Percentiles rank a stretch among this genome's conserved stretches.
Evolutionary conservation across 2,113 vertebrate genomes (phyloP).

Genomic region (Epinephelus fuscoguttatus): DNA sequence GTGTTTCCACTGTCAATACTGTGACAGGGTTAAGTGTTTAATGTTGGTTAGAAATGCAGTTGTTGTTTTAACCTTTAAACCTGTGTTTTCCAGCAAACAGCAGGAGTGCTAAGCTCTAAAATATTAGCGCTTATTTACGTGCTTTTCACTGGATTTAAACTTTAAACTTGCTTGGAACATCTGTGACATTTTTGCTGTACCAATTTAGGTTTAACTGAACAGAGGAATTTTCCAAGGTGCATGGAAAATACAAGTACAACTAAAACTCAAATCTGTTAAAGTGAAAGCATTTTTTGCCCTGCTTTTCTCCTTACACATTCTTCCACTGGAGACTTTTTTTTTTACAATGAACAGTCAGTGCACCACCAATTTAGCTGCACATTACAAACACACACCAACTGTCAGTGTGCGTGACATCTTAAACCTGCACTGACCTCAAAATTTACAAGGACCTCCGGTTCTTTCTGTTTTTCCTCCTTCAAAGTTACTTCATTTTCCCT

Average conservation of each 20-base stretch:
- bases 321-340: not conserved
- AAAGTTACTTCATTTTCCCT: not conserved
- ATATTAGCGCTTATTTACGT: not conserved
- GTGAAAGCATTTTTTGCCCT: not conserved
- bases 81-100: not conserved
- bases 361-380: not conserved
- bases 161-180: not conserved
- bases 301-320: not conserved
- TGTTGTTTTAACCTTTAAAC: not conserved
- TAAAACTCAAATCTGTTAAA: not conserved
- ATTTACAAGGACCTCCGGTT: not conserved
- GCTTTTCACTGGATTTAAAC: not conserved
- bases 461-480: not conserved
- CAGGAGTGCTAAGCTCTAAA: not conserved
- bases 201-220: not conserved
- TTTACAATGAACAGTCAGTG: not conserved
- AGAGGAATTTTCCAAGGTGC: not conserved
- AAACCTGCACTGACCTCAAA: not conserved
- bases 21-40: slow-evolving; percentile 5
- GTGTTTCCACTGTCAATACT: slow-evolving; percentile 10
- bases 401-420: not conserved
- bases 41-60: not conserved
- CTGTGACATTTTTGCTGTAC: not conserved
- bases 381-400: not conserved
- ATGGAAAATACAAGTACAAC: not conserved